Base-by-base conservation (phyloP, 1,140 invertebrate genomes). In the Drosophila albomicans region DNA sequence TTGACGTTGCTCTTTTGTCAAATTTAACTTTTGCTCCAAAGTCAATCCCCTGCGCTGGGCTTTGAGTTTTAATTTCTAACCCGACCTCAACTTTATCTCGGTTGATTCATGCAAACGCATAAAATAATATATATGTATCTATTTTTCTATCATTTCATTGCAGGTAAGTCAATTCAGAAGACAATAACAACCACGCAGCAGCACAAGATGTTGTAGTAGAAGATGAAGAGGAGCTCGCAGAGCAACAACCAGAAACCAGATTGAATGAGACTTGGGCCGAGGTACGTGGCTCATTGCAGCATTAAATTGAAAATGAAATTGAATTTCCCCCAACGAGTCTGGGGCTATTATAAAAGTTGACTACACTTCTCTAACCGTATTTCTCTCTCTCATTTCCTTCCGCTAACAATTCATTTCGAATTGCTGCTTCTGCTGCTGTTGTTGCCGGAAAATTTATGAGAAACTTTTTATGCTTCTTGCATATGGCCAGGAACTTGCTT, bases 271-370 rank as follows among this genome's bases (percentile, higher is more conserved):
- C 52, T 45, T 45, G 46, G 57, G 54, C 57, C 48, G 52, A 76
- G 73, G 68, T 77, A 70, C 68, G 73, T 85, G 68, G 81, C 64
- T 64, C 80, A 68, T 70, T 88, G 85, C 84, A 89, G 85, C 84
- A 89, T 88, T 80, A 88, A 87, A 88, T 84, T 88, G 81, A 88
- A 89, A 88, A 81, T 89, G 78, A 88, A 87, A 88, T 88, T 88
- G 84, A 88, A 89, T 88, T 88, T 89, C 46, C 32, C 32, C 15
- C 74, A 81, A 75, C 65, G 45, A 80, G 63, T 51, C 49, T 67
- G 46, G 2, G 64, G 64, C 75, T 78, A 82, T 82, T 82, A 78
- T 82, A 71, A 75, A 82, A 79, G 56, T 85, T 85, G 63, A 61
- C 72, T 77, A 45, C 20, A 25, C 41, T 10, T 6, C 28, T 4